Evolutionary conservation across 64 coral and sea anemone species (phyloP).

Genomic region (Stichodactyla helianthus): DNA sequence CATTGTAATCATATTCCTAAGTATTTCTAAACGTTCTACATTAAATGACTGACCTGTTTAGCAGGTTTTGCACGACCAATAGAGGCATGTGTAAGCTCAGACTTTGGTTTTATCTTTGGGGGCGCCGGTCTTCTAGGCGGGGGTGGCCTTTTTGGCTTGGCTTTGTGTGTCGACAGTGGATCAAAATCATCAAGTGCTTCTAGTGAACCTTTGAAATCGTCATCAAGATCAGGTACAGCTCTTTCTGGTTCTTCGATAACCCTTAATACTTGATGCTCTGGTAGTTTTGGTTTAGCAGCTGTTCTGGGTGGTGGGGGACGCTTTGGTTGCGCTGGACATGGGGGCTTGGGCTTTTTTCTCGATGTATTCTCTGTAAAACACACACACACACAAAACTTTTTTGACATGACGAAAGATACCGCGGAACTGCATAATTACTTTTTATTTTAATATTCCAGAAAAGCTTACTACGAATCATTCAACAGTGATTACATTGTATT

Average conservation of each 20-base stretch:
- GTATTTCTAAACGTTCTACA: conserved; percentile 13
- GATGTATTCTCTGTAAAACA: neutral
- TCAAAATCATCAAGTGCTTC: conserved; percentile 66
- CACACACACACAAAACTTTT: neutral
- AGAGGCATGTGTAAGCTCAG: neutral
- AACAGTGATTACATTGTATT: too few species aligned
- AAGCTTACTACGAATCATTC: too few species aligned
- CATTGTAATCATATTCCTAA: too few species aligned
- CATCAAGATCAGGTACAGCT: neutral
- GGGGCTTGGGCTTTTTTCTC: neutral
- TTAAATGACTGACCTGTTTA: conserved; percentile 28
- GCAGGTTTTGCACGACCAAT: conserved; percentile 30
- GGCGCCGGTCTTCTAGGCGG: conserved; percentile 67
- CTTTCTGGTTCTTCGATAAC: neutral
- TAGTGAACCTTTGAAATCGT: neutral
- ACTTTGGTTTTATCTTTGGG: conserved; percentile 31
- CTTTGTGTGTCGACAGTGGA: conserved; percentile 25
- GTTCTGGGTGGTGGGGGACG: conserved; percentile 70
- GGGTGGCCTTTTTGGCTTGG: conserved; percentile 54
- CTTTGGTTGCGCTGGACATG: conserved; percentile 43
- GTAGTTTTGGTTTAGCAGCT: conserved; percentile 25
- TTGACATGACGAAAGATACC: too few species aligned
- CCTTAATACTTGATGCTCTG: neutral
- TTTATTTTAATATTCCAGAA: too few species aligned
- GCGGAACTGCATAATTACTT: too few species aligned